Evolutionary conservation across 2,888 invertebrate genomes (phyloP).

Genomic region (Leucophenga montana): DNA sequence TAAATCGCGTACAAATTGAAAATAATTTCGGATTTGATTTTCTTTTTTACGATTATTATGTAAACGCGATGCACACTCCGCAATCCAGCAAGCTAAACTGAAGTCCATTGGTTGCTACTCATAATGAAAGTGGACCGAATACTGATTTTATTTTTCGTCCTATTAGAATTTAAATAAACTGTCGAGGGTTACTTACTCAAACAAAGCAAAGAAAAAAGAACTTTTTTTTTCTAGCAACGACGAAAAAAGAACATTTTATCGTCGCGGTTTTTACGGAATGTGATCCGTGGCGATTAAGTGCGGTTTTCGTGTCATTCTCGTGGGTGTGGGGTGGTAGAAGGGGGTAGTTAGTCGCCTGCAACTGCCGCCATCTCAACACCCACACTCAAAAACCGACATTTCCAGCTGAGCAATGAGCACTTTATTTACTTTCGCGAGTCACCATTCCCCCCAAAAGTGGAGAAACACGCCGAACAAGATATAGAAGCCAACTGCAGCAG

Average conservation of each 20-base stretch:
- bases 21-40: conserved; percentile 70
- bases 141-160: neutral
- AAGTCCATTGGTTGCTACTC: conserved; percentile 35
- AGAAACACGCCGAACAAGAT: conserved; percentile 35
- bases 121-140: conserved; percentile 47
- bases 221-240: conserved; percentile 32
- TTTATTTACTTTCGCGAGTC: conserved; percentile 54
- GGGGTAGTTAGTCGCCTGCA: conserved; percentile 30
- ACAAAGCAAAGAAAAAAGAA: conserved; percentile 60
- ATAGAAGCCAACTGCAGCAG: neutral
- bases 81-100: conserved; percentile 22
- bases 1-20: conserved; percentile 72
- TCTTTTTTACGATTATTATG: conserved; percentile 65
- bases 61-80: conserved; percentile 33
- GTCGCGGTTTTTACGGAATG: conserved; percentile 69
- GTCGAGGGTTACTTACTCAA: conserved; percentile 39
- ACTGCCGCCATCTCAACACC: conserved; percentile 1
- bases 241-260: conserved; percentile 61
- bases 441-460: neutral
- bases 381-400: conserved; percentile 6
- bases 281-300: conserved; percentile 70
- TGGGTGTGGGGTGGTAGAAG: conserved; percentile 28
- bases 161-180: no score
- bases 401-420: conserved; percentile 39
- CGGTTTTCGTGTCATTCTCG: conserved; percentile 69